Base-by-base conservation (phyloP, 1,140 invertebrate genomes). In the Heliconius hewitsoni region DNA sequence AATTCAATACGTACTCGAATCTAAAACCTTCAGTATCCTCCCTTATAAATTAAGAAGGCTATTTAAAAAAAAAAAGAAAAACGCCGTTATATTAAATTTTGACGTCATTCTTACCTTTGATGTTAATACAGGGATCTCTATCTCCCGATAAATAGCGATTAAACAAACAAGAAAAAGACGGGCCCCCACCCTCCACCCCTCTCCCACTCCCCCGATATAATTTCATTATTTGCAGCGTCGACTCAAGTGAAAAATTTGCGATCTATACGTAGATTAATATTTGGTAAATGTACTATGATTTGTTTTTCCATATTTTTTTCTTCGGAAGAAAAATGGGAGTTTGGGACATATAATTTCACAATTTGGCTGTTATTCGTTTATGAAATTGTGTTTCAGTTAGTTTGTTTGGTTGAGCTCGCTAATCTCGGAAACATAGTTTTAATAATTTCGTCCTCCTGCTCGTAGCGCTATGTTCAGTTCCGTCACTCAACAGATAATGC, bases 111-210 rank as follows among this genome's bases (percentile, higher is more conserved):
- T 80, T 82, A 84, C 89, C 87, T 91, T 92, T 92, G 87, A 91
- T 89, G 86, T 89, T 88, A 89, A 91, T 91, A 50, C 70, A 34
- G 83, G 84, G 84, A 86, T 76, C 71, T 30, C 75, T 87, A 92
- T 92, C 90, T 87, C 82, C 88, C 89, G 89, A 91, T 91, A 91
- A 90, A 91, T 90, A 88, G 88, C 84, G 88, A 86, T 90, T 90
- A 87, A 86, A 87, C 87, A 91, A 90, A 91, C 88, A 89, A 90
- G 89, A 85, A 85, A 84, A 85, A 83, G 75, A 79, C 70, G 74
- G 71, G 39, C 19, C 37, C n/a, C 72, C 79, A 55, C 18, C 30
- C 30, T 71, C 76, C 79, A 55, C 74, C 72, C 71, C 74, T 60
- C 76, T 50, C 39, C 76, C 81, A 78, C 82, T 81, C 81, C 77